Base-by-base conservation (phyloP, 2,113 vertebrate species). In the Nothocercus nigrocapillus region DNA sequence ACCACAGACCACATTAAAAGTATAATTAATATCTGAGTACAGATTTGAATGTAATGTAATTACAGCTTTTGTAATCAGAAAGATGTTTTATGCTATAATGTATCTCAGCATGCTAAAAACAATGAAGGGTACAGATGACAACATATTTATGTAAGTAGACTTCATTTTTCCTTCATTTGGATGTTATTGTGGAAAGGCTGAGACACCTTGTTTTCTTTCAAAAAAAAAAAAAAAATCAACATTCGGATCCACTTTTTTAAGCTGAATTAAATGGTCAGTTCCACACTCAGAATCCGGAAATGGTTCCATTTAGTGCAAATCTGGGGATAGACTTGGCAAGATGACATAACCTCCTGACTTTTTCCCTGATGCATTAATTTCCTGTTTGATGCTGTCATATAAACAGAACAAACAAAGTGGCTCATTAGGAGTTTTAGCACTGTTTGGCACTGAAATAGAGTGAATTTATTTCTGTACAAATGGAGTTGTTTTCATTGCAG, bases 391-490 rank as follows among this genome's bases (percentile, higher is more conserved):
- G 58, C 45, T 90, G 64, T 53, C 79, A 94, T 90, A 90, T 75
- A 90, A 91, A 72, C 28, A 67, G 80, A 88, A 86, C 12, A 45
- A 85, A 45, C 3, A 36, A 78, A 95, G 68, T 62, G 51, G 32
- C 38, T 95, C 85, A 88, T 95, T 94, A 93, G 53, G 86, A 92
- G 42, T 92, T 93, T 78, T 3, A 3, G 63, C 93, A 88, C 54
- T 66, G 54, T 61, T 53, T 76, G 66, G 47, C 20, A 51, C 11
- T 2, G 20, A 85, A 91, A 92, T 63, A 58, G 36, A 88, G 8
- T 51, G 22, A 74, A 63, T 90, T 89, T 89, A 16, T 58, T 74
- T 95, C 53, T 19, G 47, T 68, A 42, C 66, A 94, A 88, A 88
- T 34, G 38, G 40, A n/a, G 38, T 63, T 72, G 38, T n/a, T 68